These are phyloP conservation scores for Clinocottus analis DNA, from an alignment of 2,113 vertebrate species.

Conservation along the genomic window DNA sequence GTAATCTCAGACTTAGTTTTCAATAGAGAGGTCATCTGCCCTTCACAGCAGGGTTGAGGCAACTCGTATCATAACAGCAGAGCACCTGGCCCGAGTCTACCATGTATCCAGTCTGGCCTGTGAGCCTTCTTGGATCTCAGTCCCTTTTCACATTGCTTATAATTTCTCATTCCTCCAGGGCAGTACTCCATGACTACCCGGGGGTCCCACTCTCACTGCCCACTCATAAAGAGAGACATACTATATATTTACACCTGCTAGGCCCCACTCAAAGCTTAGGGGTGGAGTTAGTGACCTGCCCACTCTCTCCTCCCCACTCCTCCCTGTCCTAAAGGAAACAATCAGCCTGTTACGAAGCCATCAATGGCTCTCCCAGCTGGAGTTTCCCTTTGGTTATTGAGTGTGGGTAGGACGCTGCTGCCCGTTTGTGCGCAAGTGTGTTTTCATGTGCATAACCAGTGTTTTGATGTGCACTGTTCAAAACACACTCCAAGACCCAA, in stretches of 20 bases:
- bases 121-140: conserved; percentile 38
- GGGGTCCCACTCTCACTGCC: conserved; percentile 64
- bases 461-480: conserved; percentile 80
- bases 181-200: conserved; percentile 71
- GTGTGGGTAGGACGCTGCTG: conserved; percentile 57
- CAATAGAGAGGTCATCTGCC: conserved; percentile 70
- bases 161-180: conserved; percentile 76
- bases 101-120: conserved; percentile 23
- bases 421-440: conserved; percentile 30
- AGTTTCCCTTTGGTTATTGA: conserved; percentile 77
- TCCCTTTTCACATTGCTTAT: conserved; percentile 60
- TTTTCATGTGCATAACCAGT: conserved; percentile 63
- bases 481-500: conserved; percentile 79
- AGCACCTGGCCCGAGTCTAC: conserved; percentile 72
- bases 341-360: conserved; percentile 77
- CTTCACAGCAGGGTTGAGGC: conserved; percentile 54
- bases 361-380: conserved; percentile 84
- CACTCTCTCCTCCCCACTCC: conserved; percentile 80
- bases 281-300: conserved; percentile 83
- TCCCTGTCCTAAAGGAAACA: conserved; percentile 83
- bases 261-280: conserved; percentile 79
- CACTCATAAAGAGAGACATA: conserved; percentile 73
- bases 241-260: conserved; percentile 85
- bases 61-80: conserved; percentile 55
- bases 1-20: conserved; percentile 52